phyloP scores from a whole-genome alignment of 2,797 vertebrate species.

The Eospalax fontanierii region DNA sequence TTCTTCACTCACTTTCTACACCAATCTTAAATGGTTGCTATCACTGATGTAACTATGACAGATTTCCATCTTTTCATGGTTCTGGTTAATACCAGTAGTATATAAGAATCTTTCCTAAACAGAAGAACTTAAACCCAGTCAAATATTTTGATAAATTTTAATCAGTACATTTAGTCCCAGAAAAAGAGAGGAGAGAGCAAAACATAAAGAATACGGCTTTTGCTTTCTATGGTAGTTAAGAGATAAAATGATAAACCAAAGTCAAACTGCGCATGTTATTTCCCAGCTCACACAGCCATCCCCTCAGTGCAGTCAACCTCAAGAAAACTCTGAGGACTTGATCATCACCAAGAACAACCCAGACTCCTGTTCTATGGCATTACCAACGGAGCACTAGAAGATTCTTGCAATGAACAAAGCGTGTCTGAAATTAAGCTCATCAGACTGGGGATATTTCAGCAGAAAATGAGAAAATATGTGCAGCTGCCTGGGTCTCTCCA shows the following conservation, averaged over 20 bases:
- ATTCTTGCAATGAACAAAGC: background rate
- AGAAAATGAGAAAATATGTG: background rate
- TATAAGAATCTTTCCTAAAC: background rate
- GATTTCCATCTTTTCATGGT: background rate
- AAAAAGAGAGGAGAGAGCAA: no score
- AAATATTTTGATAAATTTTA: background rate
- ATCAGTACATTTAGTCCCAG: background rate
- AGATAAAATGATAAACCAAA: background rate
- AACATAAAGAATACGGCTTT: background rate
- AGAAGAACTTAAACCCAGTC: background rate
- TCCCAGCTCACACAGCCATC: background rate
- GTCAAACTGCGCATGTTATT: background rate
- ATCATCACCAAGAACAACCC: background rate
- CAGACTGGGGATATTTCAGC: background rate
- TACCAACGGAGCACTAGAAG: no score
- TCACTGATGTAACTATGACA: background rate
- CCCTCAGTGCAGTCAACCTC: background rate
- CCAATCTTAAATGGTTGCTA: background rate
- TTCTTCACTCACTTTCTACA: background rate
- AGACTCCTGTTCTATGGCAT: no score
- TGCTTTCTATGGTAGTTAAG: background rate
- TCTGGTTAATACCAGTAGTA: no score
- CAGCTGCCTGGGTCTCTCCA: background rate
- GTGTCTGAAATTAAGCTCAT: background rate
- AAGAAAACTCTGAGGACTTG: background rate